Base-by-base conservation (phyloP, 2,888 invertebrate genomes). In the Bimastos eiseni region DNA sequence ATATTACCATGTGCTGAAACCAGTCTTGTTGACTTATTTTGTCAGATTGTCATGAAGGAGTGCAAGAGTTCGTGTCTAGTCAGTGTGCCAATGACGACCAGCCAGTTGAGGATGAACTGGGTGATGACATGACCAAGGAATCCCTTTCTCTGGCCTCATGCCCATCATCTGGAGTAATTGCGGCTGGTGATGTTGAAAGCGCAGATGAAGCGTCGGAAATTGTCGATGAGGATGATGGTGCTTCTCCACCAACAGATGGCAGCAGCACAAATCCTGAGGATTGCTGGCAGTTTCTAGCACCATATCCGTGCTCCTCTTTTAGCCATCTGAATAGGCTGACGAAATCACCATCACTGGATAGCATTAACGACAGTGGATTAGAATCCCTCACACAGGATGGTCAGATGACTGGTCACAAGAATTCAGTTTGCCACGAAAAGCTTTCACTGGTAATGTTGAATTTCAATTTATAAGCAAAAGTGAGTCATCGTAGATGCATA, bases 271-370 rank as follows among this genome's bases (percentile, higher is more conserved):
- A 13, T 86, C 37, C 21, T 19, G 37, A 86, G 21, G 86, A 36
- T 30, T 70, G 70, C n/a, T 70, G 70, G 70, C 70, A 70, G 70
- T n/a, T n/a, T 30, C n/a, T 70, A n/a, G n/a, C 70, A n/a, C 70
- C 70, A 30, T n/a, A 70, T 70, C 8, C 70, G n/a, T 70, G 30
- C n/a, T 70, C 13, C 30, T 70, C 70, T 70, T 70, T 70, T 15
- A 21, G 8, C 86, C 86, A 8, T 86, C 86, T 86, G 86, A 86
- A 86, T 37, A 86, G 86, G 86, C 86, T 19, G 86, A 86, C 86
- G 3, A 19, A 36, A 36, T 36, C 86, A 36, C 36, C 36, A 86
- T 86, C 86, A 37, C 86, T 86, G 6, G 86, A 86, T 36, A 86
- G 86, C 86, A 86, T 86, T 2, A 34, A 34, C 34, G 86, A 86